These are phyloP conservation scores for Cyphomyrus plagiostoma DNA, from an alignment of 2,113 vertebrate species.

Conservation along the genomic window DNA sequence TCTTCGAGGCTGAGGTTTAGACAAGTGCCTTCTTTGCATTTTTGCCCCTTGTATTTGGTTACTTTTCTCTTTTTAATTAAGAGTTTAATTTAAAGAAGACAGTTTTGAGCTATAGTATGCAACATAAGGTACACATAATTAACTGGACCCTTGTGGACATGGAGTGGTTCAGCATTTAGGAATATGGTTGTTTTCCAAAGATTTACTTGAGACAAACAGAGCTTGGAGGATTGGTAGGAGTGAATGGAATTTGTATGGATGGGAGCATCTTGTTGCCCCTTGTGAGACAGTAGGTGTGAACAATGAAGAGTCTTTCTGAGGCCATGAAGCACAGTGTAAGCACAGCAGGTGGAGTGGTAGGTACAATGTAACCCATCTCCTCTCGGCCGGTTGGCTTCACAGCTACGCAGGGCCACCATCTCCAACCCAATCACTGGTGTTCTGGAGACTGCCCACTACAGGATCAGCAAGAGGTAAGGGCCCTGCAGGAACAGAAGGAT, in stretches of 20 bases:
- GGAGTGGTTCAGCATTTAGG: neutral
- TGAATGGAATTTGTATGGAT: neutral
- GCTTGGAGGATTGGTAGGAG: neutral
- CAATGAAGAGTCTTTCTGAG: neutral
- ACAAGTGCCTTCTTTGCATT: neutral
- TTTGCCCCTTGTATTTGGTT: neutral
- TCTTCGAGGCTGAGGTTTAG: neutral
- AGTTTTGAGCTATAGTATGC: neutral
- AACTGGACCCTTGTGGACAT: neutral
- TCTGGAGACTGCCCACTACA: constrained; percentile 97
- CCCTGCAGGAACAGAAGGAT: neutral
- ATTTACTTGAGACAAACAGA: neutral
- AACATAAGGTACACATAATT: neutral
- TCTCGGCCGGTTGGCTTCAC: constrained; percentile 87
- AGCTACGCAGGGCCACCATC: constrained; percentile 99
- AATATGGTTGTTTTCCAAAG: neutral
- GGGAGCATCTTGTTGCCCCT: constrained; percentile 53
- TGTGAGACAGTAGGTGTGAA: constrained; percentile 61
- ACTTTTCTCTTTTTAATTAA: neutral
- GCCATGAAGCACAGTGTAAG: neutral
- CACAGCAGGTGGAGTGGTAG: neutral
- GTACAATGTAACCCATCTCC: constrained; percentile 68
- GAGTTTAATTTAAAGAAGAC: neutral
- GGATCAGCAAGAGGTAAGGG: constrained; percentile 99
- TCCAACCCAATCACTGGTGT: constrained; percentile 98